Evolutionary conservation across 2,888 invertebrate species (phyloP).

Genomic region (Ormia ochracea): DNA sequence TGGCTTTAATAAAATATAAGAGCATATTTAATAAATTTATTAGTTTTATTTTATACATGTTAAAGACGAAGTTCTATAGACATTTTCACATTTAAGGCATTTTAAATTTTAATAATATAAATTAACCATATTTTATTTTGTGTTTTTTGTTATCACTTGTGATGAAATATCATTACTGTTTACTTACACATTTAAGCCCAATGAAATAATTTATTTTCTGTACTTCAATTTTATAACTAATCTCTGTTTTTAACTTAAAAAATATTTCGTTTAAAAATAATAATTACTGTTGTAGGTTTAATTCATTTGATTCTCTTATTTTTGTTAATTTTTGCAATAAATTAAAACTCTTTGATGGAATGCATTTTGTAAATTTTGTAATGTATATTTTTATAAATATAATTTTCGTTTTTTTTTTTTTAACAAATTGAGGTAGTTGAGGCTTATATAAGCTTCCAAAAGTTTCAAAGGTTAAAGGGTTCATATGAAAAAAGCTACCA

Average conservation of each 20-base stretch:
- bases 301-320: slow-evolving; percentile 43
- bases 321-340: slow-evolving; percentile 49
- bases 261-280: slow-evolving; percentile 55
- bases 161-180: slow-evolving; percentile 67
- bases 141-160: slow-evolving; percentile 59
- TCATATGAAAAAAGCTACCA: slow-evolving; percentile 43
- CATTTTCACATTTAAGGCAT: slow-evolving; percentile 64
- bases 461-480: slow-evolving; percentile 19
- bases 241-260: slow-evolving; percentile 52
- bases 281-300: slow-evolving; percentile 63
- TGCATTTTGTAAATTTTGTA: slow-evolving; percentile 45
- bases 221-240: slow-evolving; percentile 33
- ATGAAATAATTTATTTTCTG: slow-evolving; percentile 25
- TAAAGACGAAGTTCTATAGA: slow-evolving; percentile 60
- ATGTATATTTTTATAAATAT: neutral
- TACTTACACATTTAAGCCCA: slow-evolving; percentile 48
- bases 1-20: slow-evolving; percentile 53
- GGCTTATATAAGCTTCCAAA: slow-evolving; percentile 60
- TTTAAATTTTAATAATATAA: slow-evolving; percentile 2
- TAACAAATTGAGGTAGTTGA: slow-evolving; percentile 67
- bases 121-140: slow-evolving; percentile 61
- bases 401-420: slow-evolving; percentile 27
- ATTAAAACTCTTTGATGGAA: slow-evolving; percentile 62
- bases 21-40: slow-evolving; percentile 59
- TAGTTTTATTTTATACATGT: slow-evolving; percentile 27